Evolutionary conservation across 2,888 invertebrate genomes (phyloP).

Genomic region (Drosophila infuscata): DNA sequence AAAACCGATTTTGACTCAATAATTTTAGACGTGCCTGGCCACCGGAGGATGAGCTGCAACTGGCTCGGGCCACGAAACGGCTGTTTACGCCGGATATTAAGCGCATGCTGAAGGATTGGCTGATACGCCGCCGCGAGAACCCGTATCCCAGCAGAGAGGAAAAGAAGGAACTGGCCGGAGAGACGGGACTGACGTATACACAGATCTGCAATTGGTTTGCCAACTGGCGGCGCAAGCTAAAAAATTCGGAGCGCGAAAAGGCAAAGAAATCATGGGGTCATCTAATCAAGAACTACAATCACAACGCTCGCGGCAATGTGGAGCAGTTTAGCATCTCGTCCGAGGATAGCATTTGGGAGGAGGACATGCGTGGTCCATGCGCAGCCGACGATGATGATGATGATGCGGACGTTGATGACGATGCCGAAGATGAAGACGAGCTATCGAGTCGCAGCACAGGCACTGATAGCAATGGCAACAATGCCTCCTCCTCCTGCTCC

Average conservation of each 20-base stretch:
- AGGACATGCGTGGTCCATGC: conserved; percentile 79
- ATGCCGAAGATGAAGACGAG: conserved; percentile 60
- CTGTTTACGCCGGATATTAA: conserved; percentile 93
- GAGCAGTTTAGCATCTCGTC: conserved; percentile 93
- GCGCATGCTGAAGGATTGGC: conserved; percentile 91
- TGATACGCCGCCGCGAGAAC: conserved; percentile 90
- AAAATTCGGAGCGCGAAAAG: conserved; percentile 90
- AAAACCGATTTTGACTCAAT: neutral
- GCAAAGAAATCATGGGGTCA: conserved; percentile 91
- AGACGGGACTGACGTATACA: conserved; percentile 91
- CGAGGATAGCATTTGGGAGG: conserved; percentile 92
- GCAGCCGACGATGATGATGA: conserved; percentile 73
- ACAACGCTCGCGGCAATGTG: conserved; percentile 91
- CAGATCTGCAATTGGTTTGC: conserved; percentile 93
- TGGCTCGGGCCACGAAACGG: conserved; percentile 89
- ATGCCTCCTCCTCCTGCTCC: conserved; percentile 35
- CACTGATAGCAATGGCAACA: conserved; percentile 67
- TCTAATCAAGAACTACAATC: conserved; percentile 89
- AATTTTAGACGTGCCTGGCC: conserved; percentile 83
- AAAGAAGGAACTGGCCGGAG: conserved; percentile 89
- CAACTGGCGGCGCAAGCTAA: conserved; percentile 92
- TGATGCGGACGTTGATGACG: conserved; percentile 60
- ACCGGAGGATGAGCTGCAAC: conserved; percentile 85
- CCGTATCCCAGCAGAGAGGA: conserved; percentile 92
- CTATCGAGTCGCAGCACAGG: conserved; percentile 70